These are phyloP conservation scores for Parapristionchus giblindavisi DNA, from an alignment of 2,888 invertebrate species.

Conservation along the genomic window DNA sequence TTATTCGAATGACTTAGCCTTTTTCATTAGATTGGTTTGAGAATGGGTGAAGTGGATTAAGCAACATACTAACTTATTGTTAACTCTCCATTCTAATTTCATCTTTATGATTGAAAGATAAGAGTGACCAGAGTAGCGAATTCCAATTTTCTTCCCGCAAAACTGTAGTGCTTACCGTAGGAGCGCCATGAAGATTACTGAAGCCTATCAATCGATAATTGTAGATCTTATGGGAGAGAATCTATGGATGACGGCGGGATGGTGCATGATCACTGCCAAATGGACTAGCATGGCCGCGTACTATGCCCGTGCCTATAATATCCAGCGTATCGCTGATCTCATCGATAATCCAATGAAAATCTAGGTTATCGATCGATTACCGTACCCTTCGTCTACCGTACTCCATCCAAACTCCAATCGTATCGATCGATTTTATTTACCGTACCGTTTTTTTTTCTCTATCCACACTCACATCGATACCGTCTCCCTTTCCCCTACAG, in stretches of 20 bases:
- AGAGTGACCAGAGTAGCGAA: background rate
- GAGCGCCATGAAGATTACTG: background rate
- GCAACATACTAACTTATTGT: background rate
- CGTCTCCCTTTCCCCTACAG: too few relatives aligned
- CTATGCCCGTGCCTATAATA: too few relatives aligned
- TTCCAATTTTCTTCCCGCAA: background rate
- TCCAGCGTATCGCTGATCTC: too few relatives aligned
- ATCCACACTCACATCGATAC: too few relatives aligned
- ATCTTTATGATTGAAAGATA: background rate
- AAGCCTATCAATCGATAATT: background rate
- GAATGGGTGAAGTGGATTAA: background rate
- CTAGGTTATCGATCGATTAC: too few relatives aligned
- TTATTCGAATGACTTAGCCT: too few relatives aligned
- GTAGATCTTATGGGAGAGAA: slow-evolving; percentile 59
- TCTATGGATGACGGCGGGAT: slow-evolving; percentile 64
- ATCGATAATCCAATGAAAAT: too few relatives aligned
- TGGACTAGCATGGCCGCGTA: slow-evolving; percentile 42
- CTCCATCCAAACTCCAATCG: too few relatives aligned
- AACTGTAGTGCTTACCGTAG: background rate
- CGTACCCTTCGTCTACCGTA: too few relatives aligned
- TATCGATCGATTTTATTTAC: too few relatives aligned
- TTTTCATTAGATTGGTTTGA: too few relatives aligned
- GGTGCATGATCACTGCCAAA: slow-evolving; percentile 65
- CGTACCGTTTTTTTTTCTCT: too few relatives aligned
- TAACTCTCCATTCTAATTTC: background rate